Evolutionary conservation across 2,113 vertebrate genomes (phyloP), one percentile per base, ranked within the genome.

Genomic region (Excalfactoria chinensis): DNA sequence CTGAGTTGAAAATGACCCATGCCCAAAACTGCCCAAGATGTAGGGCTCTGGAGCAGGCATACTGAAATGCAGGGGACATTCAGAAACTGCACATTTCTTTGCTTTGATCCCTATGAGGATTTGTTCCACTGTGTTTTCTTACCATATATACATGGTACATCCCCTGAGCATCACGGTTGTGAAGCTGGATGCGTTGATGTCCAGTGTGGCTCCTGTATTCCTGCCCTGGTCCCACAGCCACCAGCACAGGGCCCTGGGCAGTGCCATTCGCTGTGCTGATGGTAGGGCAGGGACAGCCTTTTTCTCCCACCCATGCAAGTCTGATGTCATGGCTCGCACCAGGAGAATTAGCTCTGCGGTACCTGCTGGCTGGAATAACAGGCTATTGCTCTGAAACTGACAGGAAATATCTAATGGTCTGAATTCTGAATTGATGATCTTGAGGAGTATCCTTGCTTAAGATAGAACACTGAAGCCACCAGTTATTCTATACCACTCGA

Each of bases 191-290:
- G 4, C 6, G 23, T 0, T 17, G 18, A 7, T 48, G 53, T 62
- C 63, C 0, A 0, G 1, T 19, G n/a, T 8, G 70, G 53, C 68
- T 91, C 59, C 0, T 0, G 21, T 6, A 3, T 34, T 25, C 55
- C 37, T 23, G 13, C 59, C 4, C 58, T 41, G 32, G 44, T 22
- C 43, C 35, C n/a, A 67, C 23, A 64, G 34, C 2, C 43, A 37
- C 32, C 8, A 62, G 70, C 30, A 8, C 18, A 17, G 70, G 35
- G 30, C 56, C 80, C 67, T 22, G 73, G 44, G 62, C 37, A 55
- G 32, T 0, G 7, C 3, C 3, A 79, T 55, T 46, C 32, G 46
- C 68, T 14, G 1, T 13, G 41, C 48, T 49, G 70, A 23, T 30
- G 56, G 53, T 58, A 37, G 84, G 51, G 19, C 1, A 66, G 49